Evolutionary conservation across 1,140 invertebrate genomes (phyloP).

Genomic region (Alviniconcha marisindica): DNA sequence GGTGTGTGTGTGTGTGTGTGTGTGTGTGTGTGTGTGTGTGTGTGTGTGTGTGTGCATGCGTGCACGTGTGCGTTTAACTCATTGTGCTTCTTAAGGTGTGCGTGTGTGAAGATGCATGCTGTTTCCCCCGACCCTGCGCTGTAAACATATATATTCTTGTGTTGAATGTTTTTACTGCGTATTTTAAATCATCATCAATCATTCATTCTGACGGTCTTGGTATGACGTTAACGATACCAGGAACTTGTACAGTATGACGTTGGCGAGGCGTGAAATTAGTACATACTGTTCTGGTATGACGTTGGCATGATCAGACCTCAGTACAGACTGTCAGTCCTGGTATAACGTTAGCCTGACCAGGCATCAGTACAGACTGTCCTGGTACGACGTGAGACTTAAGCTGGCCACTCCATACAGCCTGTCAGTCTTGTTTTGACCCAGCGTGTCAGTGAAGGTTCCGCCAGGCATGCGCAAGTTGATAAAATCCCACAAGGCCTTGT

Average conservation of each 20-base stretch:
- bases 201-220: neutral
- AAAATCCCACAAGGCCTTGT: conserved; percentile 72
- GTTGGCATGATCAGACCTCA: neutral
- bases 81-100: too few relatives aligned
- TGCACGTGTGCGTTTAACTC: neutral
- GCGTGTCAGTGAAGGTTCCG: conserved; percentile 56
- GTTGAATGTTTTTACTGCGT: neutral
- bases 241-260: neutral
- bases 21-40: neutral
- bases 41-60: neutral
- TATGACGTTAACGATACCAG: neutral
- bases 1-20: neutral
- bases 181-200: neutral
- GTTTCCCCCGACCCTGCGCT: too few relatives aligned
- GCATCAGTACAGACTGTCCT: conserved; percentile 6
- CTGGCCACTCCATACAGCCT: conserved; percentile 56
- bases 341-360: too few relatives aligned
- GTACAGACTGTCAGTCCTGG: neutral
- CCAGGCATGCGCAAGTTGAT: conserved; percentile 69
- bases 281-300: neutral
- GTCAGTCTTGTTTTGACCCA: conserved; percentile 56
- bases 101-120: too few relatives aligned
- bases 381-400: conserved; percentile 59
- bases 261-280: too few relatives aligned
- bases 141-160: too few relatives aligned